These are phyloP conservation scores for Nomia melanderi DNA, from an alignment of 1,140 invertebrate genomes.

Conservation along the genomic window DNA sequence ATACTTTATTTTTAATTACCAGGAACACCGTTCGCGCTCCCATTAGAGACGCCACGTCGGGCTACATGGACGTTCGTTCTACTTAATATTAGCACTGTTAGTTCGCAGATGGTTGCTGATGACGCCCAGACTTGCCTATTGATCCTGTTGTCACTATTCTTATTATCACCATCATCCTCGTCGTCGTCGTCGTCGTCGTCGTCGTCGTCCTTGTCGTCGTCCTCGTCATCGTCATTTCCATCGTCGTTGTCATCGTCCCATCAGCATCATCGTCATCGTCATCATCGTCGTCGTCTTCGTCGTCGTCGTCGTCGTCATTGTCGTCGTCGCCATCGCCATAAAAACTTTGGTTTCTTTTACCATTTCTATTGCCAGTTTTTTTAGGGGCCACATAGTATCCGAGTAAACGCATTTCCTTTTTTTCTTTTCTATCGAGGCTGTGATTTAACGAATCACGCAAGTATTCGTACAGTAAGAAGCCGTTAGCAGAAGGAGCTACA, in stretches of 20 bases:
- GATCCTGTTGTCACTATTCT: not conserved
- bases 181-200: conserved; percentile 34
- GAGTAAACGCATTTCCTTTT: conserved; percentile 7
- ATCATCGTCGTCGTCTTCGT: conserved; percentile 20
- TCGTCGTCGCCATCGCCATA: not conserved
- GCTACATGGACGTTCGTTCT: conserved; percentile 1
- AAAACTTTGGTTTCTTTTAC: not conserved
- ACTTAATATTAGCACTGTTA: conserved; percentile 24
- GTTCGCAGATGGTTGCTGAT: conserved; percentile 49
- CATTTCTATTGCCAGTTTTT: not conserved
- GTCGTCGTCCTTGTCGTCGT: conserved; percentile 1
- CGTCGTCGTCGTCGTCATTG: conserved; percentile 29
- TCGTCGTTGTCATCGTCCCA: not conserved
- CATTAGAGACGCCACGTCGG: conserved; percentile 5
- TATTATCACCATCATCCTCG: conserved; percentile 1
- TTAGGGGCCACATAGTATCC: not conserved
- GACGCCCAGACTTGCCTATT: conserved; percentile 26
- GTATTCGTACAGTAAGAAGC: too few species aligned
- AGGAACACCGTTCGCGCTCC: conserved; percentile 33
- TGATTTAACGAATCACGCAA: too few species aligned
- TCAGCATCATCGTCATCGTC: conserved; percentile 41
- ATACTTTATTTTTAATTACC: conserved; percentile 45
- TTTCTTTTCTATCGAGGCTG: too few species aligned
- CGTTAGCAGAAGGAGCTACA: too few species aligned
- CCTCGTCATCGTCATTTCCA: too few species aligned